Conservation (phyloP, 2,888 invertebrate genomes). For the Sphinx pinastri region DNA sequence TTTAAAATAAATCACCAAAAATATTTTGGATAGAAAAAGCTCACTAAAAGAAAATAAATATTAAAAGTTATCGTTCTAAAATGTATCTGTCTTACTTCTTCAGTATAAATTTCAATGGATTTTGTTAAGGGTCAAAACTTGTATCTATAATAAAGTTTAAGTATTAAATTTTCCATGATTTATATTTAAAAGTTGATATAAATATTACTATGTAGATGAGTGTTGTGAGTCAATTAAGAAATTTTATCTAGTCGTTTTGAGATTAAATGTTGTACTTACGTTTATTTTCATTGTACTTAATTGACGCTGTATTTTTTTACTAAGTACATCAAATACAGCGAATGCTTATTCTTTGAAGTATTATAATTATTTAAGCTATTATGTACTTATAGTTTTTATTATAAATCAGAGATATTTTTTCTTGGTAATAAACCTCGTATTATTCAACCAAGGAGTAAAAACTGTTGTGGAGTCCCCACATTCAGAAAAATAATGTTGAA, state of each 20-base stretch:
- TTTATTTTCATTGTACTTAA: conserved; percentile 38
- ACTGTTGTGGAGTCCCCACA: no score
- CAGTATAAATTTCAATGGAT: no score
- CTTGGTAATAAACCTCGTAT: no score
- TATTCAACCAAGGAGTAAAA: no score
- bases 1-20: no score
- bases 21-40: no score
- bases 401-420: background rate
- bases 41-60: no score
- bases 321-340: conserved; percentile 2
- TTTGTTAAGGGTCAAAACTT: background rate
- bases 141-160: background rate
- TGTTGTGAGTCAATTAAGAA: conserved; percentile 75
- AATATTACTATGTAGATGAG: conserved; percentile 47
- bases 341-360: background rate
- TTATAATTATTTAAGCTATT: background rate
- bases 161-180: conserved; percentile 16
- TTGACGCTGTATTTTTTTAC: conserved; percentile 19
- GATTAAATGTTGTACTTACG: conserved; percentile 61
- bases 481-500: no score
- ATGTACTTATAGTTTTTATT: background rate
- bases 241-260: conserved; percentile 77
- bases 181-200: conserved; percentile 10
- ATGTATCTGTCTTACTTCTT: no score
- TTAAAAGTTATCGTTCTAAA: no score